Percentiles rank a stretch among this genome's conserved stretches.
These are phyloP conservation scores for Drosophila arawakana DNA, from an alignment of 1,140 invertebrate species.

Conservation along the genomic window DNA sequence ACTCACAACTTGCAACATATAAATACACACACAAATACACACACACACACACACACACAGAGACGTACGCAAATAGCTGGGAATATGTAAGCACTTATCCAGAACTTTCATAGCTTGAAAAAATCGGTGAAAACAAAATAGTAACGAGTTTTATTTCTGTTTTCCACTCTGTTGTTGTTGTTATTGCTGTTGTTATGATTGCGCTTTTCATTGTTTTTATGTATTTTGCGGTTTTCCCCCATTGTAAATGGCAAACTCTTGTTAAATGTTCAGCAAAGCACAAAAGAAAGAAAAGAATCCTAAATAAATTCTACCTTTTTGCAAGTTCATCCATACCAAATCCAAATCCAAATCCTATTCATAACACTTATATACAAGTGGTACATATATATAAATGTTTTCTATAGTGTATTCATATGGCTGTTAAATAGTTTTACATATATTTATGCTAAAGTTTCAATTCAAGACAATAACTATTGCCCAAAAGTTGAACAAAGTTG, in stretches of 20 bases:
- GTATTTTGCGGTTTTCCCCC: constrained; percentile 32
- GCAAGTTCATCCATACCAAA: background rate
- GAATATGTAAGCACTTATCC: constrained; percentile 41
- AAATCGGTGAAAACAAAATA: constrained; percentile 39
- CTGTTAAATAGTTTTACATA: constrained; percentile 3
- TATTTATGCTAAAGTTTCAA: constrained; percentile 6
- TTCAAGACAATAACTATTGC: background rate
- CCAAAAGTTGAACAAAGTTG: background rate
- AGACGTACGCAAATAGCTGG: constrained; percentile 4
- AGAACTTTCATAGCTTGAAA: constrained; percentile 36
- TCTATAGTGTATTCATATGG: constrained; percentile 11
- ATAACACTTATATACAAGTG: background rate
- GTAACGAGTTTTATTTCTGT: constrained; percentile 33
- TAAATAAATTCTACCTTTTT: constrained; percentile 10
- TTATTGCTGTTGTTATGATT: constrained; percentile 14
- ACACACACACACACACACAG: background rate
- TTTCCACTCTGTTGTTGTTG: constrained; percentile 4
- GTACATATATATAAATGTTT: constrained; percentile 1
- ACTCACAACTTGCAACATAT: constrained; percentile 24
- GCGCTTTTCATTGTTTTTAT: constrained; percentile 38
- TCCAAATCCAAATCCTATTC: background rate
- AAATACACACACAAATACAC: constrained; percentile 21
- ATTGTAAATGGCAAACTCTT: constrained; percentile 1
- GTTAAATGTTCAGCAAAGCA: constrained; percentile 17
- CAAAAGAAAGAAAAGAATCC: constrained; percentile 9